Evolutionary conservation across 2,888 invertebrate species (phyloP).

Genomic region (Tinea pellionella): DNA sequence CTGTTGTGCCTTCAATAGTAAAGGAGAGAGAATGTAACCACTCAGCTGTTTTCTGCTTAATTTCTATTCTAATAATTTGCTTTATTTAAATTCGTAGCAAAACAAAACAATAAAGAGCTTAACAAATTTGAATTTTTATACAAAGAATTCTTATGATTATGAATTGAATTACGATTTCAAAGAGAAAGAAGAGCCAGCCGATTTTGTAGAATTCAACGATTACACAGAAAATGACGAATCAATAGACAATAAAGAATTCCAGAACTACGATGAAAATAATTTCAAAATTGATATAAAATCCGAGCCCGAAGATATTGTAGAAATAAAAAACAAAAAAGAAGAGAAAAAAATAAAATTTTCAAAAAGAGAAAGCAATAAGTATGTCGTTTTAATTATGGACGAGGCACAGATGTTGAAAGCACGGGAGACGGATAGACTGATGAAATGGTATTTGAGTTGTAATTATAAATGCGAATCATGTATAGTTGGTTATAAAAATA

Average conservation of each 20-base stretch:
- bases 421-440: background rate
- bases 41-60: too few species aligned
- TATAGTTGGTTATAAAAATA: constrained; percentile 4
- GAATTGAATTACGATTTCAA: background rate
- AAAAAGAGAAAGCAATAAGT: background rate
- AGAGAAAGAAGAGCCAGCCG: background rate
- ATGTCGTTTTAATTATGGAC: background rate
- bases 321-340: background rate
- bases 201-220: background rate
- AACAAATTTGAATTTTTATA: background rate
- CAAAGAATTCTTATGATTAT: background rate
- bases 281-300: background rate
- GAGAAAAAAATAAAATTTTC: background rate
- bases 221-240: background rate
- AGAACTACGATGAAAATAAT: background rate
- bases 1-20: too few species aligned
- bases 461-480: background rate
- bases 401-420: constrained; percentile 2
- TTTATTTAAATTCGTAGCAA: background rate
- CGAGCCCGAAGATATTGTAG: background rate
- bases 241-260: background rate
- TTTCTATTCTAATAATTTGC: background rate
- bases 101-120: background rate
- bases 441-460: background rate
- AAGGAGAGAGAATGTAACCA: too few species aligned